Evolutionary conservation across 2,888 invertebrate species (phyloP).

Genomic region (Mactromeris polynyma): DNA sequence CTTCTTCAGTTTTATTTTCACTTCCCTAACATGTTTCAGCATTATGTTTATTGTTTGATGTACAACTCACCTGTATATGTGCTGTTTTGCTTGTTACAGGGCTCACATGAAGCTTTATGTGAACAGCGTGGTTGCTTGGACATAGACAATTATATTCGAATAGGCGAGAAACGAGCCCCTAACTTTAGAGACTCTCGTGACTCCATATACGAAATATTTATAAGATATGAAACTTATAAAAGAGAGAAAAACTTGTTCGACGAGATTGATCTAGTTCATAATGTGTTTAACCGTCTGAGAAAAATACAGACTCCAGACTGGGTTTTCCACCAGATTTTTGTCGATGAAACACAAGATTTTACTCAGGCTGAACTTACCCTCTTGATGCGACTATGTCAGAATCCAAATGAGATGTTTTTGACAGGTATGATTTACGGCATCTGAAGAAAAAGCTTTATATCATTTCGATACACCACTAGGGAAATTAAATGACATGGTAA

Average conservation of each 20-base stretch:
- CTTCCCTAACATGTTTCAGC: no score
- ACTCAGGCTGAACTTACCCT: slow-evolving; percentile 84
- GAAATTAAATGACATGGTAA: no score
- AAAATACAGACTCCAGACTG: slow-evolving; percentile 56
- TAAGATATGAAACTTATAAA: slow-evolving; percentile 72
- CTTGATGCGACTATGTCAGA: slow-evolving; percentile 78
- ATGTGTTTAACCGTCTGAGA: slow-evolving; percentile 67
- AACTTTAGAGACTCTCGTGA: slow-evolving; percentile 78
- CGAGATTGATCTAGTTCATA: slow-evolving; percentile 77
- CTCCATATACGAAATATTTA: slow-evolving; percentile 73
- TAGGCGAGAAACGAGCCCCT: slow-evolving; percentile 79
- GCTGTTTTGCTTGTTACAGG: no score
- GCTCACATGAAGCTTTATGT: slow-evolving; percentile 79
- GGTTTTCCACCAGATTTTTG: slow-evolving; percentile 81
- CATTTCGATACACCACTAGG: no score
- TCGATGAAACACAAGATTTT: slow-evolving; percentile 85
- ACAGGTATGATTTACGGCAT: slow-evolving; percentile 72
- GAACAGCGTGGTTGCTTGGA: slow-evolving; percentile 68
- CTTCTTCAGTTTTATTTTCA: no score
- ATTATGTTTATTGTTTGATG: no score
- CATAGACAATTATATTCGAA: slow-evolving; percentile 72
- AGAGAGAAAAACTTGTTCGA: slow-evolving; percentile 76
- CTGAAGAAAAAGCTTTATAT: no score
- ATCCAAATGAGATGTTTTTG: slow-evolving; percentile 83
- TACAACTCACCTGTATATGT: no score